Evolutionary conservation across 2,888 invertebrate species (phyloP).

Genomic region (Ischnus inquisitorius): DNA sequence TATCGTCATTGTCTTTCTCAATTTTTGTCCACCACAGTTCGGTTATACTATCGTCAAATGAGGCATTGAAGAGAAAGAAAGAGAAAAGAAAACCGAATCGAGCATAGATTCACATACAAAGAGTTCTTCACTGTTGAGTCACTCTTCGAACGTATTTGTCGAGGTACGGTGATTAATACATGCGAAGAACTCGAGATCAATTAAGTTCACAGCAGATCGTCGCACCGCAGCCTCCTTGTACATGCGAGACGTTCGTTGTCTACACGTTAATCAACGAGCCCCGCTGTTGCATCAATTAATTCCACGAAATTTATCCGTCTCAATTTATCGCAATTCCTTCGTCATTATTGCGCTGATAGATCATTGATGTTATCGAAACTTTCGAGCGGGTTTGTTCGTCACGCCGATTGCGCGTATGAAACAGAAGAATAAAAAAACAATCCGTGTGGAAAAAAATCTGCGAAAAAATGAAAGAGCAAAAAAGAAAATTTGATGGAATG

Average conservation of each 20-base stretch:
- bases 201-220: constrained; percentile 11
- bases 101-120: constrained; percentile 28
- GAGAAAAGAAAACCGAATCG: constrained; percentile 10
- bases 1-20: constrained; percentile 25
- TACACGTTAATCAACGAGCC: constrained; percentile 5
- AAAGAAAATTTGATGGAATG: not conserved
- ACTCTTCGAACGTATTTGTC: constrained; percentile 49
- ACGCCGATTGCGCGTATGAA: not conserved
- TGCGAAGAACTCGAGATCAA: constrained; percentile 20
- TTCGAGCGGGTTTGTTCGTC: too few relatives aligned
- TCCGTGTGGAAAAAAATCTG: too few relatives aligned
- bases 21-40: constrained; percentile 43
- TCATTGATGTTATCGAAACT: too few relatives aligned
- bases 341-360: not conserved
- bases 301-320: constrained; percentile 2
- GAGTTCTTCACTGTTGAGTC: constrained; percentile 50
- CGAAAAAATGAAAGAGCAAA: not conserved
- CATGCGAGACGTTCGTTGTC: constrained; percentile 29
- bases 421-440: not conserved
- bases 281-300: not conserved
- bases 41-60: constrained; percentile 21
- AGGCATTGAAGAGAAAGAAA: not conserved
- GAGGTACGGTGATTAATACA: constrained; percentile 13
- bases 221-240: constrained; percentile 24
- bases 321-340: not conserved